These are phyloP conservation scores for Trypoxylus dichotomus DNA, from an alignment of 1,140 invertebrate species.

Conservation along the genomic window DNA sequence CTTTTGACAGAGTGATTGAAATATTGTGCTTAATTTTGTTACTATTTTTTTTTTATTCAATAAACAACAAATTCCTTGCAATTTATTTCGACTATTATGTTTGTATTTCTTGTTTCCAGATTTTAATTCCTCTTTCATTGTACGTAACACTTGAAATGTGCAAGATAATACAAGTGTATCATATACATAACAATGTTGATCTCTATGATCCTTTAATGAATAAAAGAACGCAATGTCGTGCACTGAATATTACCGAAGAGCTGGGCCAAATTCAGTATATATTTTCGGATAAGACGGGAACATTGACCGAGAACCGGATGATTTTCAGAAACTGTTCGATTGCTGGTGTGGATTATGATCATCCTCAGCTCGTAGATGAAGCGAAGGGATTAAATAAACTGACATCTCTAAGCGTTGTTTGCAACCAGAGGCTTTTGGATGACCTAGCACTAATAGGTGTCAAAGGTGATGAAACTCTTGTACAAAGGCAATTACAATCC, in stretches of 20 bases:
- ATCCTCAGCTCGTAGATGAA: slow-evolving; percentile 65
- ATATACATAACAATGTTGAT: slow-evolving; percentile 88
- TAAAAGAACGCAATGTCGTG: slow-evolving; percentile 89
- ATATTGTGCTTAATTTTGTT: too few species aligned
- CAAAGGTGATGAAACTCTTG: slow-evolving; percentile 40
- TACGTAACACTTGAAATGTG: slow-evolving; percentile 98
- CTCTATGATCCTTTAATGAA: slow-evolving; percentile 83
- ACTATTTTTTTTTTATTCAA: not conserved
- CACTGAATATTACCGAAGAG: slow-evolving; percentile 96
- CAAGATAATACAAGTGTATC: slow-evolving; percentile 94
- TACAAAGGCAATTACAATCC: slow-evolving; percentile 42
- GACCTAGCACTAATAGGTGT: slow-evolving; percentile 61
- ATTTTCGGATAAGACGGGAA: slow-evolving; percentile 98
- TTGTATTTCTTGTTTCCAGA: slow-evolving; percentile 57
- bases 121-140: slow-evolving; percentile 95
- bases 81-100: too few species aligned
- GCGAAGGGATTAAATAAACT: slow-evolving; percentile 38
- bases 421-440: slow-evolving; percentile 69
- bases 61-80: not conserved
- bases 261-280: slow-evolving; percentile 95
- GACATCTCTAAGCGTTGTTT: slow-evolving; percentile 54
- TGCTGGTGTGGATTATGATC: slow-evolving; percentile 86
- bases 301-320: slow-evolving; percentile 97
- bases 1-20: too few species aligned
- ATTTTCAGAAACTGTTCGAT: slow-evolving; percentile 89